A percentile compares a stretch with the other conserved stretches of the same genome.
These are phyloP conservation scores for Pogonus chalceus DNA, from an alignment of 1,140 invertebrate genomes.

Conservation along the genomic window DNA sequence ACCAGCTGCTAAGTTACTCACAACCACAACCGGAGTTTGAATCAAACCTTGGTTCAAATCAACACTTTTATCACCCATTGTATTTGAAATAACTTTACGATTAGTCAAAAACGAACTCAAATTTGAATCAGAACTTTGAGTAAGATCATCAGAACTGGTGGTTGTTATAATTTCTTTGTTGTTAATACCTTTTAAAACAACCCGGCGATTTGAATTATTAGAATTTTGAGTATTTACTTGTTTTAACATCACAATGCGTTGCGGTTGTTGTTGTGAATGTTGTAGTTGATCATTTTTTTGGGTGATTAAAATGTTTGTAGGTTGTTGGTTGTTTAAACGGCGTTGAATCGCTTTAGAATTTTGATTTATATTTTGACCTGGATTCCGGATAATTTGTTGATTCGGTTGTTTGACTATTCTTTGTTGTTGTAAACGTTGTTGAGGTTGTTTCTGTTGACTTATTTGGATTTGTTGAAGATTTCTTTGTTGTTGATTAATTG, in stretches of 20 bases:
- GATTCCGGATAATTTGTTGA: too few species aligned
- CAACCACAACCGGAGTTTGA: constrained; percentile 38
- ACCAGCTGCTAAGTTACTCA: constrained; percentile 44
- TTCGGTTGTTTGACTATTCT: neutral
- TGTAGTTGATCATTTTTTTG: neutral
- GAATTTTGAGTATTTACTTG: neutral
- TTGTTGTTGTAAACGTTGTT: neutral
- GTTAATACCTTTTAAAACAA: neutral
- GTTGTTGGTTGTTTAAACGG: too few species aligned
- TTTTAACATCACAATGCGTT: neutral
- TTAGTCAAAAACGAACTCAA: constrained; percentile 26
- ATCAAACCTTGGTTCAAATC: constrained; percentile 6
- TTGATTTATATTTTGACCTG: too few species aligned
- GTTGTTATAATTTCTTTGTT: neutral
- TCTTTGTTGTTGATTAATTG: neutral
- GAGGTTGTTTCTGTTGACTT: neutral
- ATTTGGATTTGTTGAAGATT: neutral
- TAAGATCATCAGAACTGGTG: neutral
- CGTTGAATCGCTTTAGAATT: too few species aligned
- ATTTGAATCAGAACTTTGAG: constrained; percentile 17
- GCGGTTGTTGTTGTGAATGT: neutral
- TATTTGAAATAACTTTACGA: constrained; percentile 37
- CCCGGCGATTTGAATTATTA: neutral
- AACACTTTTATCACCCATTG: constrained; percentile 15
- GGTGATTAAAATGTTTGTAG: neutral